Conservation (phyloP, 2,797 vertebrate genomes). For the Lophius americanus region DNA sequence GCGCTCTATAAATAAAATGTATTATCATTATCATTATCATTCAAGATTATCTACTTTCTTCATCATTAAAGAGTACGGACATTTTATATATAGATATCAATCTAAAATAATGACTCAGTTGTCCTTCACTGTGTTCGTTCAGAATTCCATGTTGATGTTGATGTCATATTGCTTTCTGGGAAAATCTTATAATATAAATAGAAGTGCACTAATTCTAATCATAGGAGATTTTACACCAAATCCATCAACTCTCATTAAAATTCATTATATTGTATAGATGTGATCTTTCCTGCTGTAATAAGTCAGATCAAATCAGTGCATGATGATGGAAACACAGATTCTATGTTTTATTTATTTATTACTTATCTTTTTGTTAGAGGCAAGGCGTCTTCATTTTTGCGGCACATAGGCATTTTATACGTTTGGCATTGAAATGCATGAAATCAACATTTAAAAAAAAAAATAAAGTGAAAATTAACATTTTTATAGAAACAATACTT, state of each 20-base stretch:
- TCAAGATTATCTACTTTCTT: no score
- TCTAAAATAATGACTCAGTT: no score
- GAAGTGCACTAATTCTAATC: background rate
- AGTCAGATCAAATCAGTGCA: background rate
- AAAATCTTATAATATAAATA: background rate
- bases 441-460: background rate
- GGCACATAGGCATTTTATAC: background rate
- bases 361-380: background rate
- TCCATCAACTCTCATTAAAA: background rate
- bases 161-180: background rate
- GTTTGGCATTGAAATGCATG: background rate
- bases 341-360: background rate
- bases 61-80: no score
- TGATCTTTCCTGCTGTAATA: conserved; percentile 1
- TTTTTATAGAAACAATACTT: no score
- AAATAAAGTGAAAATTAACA: background rate
- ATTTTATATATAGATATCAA: no score
- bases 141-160: background rate
- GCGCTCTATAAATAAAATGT: no score
- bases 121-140: no score
- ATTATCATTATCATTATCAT: no score
- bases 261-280: background rate
- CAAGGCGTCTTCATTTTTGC: background rate
- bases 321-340: conserved; percentile 2
- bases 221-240: background rate